Evolutionary conservation across 2,888 invertebrate genomes (phyloP).

Genomic region (Thysanoteuthis rhombus): DNA sequence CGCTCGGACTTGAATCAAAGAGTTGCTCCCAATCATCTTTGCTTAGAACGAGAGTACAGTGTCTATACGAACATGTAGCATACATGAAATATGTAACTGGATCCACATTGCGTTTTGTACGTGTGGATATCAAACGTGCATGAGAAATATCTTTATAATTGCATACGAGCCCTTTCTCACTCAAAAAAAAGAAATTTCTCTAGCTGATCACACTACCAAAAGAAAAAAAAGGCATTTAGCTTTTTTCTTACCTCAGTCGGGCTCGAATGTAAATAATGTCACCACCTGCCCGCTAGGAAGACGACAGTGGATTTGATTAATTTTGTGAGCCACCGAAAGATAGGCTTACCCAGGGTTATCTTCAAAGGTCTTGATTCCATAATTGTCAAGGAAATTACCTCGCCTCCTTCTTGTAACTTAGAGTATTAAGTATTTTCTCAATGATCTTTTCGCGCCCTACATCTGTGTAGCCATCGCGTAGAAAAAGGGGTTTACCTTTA

Average conservation of each 20-base stretch:
- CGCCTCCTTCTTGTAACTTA: not conserved
- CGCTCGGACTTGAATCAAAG: too few relatives aligned
- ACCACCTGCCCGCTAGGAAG: not conserved
- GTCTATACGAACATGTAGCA: too few relatives aligned
- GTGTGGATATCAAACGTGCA: too few relatives aligned
- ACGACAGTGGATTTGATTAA: not conserved
- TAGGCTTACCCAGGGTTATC: not conserved
- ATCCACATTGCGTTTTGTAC: too few relatives aligned
- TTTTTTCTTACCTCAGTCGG: not conserved
- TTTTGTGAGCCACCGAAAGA: not conserved
- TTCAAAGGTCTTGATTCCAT: not conserved
- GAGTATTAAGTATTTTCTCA: not conserved
- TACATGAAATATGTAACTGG: too few relatives aligned
- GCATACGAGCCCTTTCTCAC: not conserved
- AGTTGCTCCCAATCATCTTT: too few relatives aligned
- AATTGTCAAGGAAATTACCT: not conserved
- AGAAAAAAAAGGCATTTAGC: too few relatives aligned
- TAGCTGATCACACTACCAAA: not conserved
- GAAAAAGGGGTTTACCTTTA: too few relatives aligned
- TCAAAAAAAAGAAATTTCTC: not conserved
- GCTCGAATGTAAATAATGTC: not conserved
- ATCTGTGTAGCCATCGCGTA: not conserved
- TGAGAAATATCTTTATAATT: too few relatives aligned
- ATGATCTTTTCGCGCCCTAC: not conserved
- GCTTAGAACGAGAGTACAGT: too few relatives aligned